Conservation (phyloP, 2,113 vertebrate genomes). For the Leucosticte australis region DNA sequence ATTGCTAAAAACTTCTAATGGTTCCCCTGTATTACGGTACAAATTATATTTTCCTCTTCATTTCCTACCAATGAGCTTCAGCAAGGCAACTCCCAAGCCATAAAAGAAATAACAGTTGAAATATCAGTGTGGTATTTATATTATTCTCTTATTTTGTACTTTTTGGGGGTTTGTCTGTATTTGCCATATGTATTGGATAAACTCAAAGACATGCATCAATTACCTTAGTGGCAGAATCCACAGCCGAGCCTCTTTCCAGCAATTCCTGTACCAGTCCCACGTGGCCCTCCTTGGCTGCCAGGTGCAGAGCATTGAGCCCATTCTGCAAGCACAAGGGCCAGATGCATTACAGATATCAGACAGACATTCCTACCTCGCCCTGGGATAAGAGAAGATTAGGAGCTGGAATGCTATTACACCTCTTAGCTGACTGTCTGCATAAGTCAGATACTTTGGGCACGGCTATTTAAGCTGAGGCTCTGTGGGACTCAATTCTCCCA, state of each 20-base stretch:
- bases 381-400: not conserved
- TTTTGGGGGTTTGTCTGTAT: accelerated
- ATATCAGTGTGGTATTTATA: not conserved
- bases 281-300: slow-evolving; percentile 97
- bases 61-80: not conserved
- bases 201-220: not conserved
- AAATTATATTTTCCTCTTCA: not conserved
- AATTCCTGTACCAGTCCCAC: slow-evolving; percentile 95
- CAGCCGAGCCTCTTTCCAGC: slow-evolving; percentile 87
- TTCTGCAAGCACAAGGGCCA: slow-evolving; percentile 80
- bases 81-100: not conserved
- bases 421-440: not conserved
- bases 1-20: not conserved
- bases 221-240: slow-evolving; percentile 97
- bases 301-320: slow-evolving; percentile 95
- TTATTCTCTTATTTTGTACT: not conserved
- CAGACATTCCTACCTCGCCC: not conserved
- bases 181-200: not conserved
- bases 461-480: not conserved
- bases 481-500: not conserved
- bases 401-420: not conserved
- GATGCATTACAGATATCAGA: not conserved
- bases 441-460: not conserved
- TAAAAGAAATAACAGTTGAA: not conserved
- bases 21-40: not conserved